Percentiles rank a stretch among this genome's conserved stretches.
Evolutionary conservation across 2,113 vertebrate species (phyloP).

Genomic region (Oncorhynchus tshawytscha): DNA sequence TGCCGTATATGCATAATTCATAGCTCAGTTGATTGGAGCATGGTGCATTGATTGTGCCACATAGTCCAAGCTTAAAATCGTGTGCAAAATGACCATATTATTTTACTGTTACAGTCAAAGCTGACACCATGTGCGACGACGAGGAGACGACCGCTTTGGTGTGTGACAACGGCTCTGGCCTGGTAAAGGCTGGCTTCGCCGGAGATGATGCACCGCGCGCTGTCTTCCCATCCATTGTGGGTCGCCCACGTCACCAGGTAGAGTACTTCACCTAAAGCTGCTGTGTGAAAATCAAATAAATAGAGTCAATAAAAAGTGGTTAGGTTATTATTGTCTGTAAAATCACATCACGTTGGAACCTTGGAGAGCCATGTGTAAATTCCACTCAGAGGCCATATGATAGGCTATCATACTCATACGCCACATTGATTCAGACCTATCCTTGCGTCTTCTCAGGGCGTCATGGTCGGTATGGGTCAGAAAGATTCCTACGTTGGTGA

Average conservation of each 20-base stretch:
- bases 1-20: no score
- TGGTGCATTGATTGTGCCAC: no score
- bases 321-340: not conserved
- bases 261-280: not conserved
- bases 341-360: not conserved
- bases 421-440: not conserved
- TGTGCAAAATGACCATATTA: slow-evolving; percentile 7
- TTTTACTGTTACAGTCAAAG: slow-evolving; percentile 27
- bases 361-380: not conserved
- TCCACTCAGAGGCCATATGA: not conserved
- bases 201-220: slow-evolving; percentile 73
- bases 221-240: slow-evolving; percentile 73
- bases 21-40: no score
- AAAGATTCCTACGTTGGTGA: slow-evolving; percentile 94
- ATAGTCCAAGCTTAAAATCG: no score
- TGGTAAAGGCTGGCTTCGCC: slow-evolving; percentile 72
- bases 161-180: slow-evolving; percentile 70
- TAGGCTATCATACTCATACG: not conserved
- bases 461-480: slow-evolving; percentile 96
- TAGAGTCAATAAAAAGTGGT: not conserved
- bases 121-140: slow-evolving; percentile 68
- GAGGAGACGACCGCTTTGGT: slow-evolving; percentile 67
- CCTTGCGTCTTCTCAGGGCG: slow-evolving; percentile 72
- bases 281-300: not conserved
- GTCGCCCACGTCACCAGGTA: slow-evolving; percentile 74